Base-by-base conservation (phyloP, 2,888 invertebrate genomes). In the Tiphia femorata region DNA sequence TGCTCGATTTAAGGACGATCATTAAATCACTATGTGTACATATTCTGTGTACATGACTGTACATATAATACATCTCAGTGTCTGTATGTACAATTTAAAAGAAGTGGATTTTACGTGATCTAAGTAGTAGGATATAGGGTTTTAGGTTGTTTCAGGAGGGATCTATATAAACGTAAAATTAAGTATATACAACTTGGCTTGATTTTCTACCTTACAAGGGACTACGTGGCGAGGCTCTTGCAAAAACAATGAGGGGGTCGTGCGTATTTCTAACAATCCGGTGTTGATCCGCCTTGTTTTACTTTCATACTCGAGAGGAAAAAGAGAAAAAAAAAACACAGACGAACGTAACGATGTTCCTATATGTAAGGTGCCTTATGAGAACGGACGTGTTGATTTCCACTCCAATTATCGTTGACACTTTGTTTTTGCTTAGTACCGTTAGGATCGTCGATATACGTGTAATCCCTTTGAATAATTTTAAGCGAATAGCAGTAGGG, bases 11-110 rank as follows among this genome's bases (percentile, higher is more conserved):
- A n/a, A n/a, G n/a, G 60, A 66, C 50, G 64, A 65, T 69, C 62
- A 62, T 64, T 61, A 59, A 64, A 69, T 63, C 55, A 61, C 58
- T 72, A 69, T 66, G 61, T 75, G 73, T 77, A 77, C 70, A 77
- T 76, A 79, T 70, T 61, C 52, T 64, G 67, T 78, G 76, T 79
- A 79, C 74, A 79, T 77, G 72, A 55, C 62, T 78, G 77, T 78
- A 79, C 69, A 77, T 74, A 76, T 58, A 72, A n/a, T 52, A 70
- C 62, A 65, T 65, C n/a, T n/a, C 64, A 63, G 62, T 73, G 73
- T 75, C 70, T 72, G 72, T 76, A 66, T 64, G 76, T 65, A 72
- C 64, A 70, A 72, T 62, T 72, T 67, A 59, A 42, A 58, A n/a
- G n/a, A 62, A 62, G 69, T 61, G 59, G 63, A 70, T 67, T 73